A percentile compares a stretch with the other conserved stretches of the same genome.
Evolutionary conservation across 2,113 vertebrate species (phyloP).

Genomic region (Eurypyga helias): DNA sequence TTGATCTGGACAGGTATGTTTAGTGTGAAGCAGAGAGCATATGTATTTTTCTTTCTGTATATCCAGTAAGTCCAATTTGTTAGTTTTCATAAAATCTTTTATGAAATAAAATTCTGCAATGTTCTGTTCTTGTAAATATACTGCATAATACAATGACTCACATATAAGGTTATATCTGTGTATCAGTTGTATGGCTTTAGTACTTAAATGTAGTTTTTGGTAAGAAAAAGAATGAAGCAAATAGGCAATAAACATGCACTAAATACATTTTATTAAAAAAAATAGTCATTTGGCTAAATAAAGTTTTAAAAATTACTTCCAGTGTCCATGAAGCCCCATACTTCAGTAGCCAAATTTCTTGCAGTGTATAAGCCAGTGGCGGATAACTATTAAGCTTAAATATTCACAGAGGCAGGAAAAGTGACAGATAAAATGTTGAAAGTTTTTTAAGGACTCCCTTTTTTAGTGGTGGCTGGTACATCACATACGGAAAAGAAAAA

Average conservation of each 20-base stretch:
- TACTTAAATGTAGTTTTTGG: background rate
- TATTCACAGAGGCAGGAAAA: background rate
- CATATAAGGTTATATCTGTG: rapidly evolving
- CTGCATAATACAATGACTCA: background rate
- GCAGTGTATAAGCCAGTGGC: background rate
- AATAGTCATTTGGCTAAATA: background rate
- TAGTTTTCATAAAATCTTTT: background rate
- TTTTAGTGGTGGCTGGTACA: background rate
- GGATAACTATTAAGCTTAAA: background rate
- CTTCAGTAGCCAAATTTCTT: background rate
- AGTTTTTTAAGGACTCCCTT: background rate
- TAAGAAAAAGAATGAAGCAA: background rate
- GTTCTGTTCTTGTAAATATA: background rate
- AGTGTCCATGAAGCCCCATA: background rate
- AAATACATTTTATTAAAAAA: background rate
- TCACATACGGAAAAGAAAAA: background rate
- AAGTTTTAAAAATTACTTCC: background rate
- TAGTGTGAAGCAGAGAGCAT: background rate
- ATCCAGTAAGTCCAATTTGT: background rate
- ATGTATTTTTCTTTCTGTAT: background rate
- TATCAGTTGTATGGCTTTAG: background rate
- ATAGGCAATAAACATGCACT: background rate
- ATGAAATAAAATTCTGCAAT: background rate
- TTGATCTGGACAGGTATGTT: background rate
- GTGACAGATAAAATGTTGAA: background rate